Evolutionary conservation across 2,888 invertebrate genomes (phyloP).

Genomic region (Anoplius nigerrimus): DNA sequence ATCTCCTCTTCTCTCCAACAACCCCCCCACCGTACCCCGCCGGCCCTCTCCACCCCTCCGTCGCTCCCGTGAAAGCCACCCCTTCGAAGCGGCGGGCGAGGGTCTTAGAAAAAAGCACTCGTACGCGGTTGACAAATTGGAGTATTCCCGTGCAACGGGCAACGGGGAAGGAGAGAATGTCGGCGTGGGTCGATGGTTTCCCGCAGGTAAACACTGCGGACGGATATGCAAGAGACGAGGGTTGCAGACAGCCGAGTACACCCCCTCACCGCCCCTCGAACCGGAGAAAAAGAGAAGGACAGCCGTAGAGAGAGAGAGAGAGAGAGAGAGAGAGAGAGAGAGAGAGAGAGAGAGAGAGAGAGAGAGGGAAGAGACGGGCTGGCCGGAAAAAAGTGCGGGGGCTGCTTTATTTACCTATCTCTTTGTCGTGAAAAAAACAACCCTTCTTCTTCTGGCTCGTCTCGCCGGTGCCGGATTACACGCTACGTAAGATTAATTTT

Average conservation of each 20-base stretch:
- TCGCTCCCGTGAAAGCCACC: conserved; percentile 29
- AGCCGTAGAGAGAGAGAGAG: not conserved
- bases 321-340: not conserved
- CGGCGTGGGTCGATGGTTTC: conserved; percentile 50
- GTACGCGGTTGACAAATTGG: conserved; percentile 61
- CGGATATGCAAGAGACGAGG: conserved; percentile 35
- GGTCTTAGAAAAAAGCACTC: conserved; percentile 55
- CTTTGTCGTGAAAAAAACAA: conserved; percentile 18
- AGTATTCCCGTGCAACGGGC: conserved; percentile 52
- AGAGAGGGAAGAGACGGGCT: not conserved
- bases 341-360: not conserved
- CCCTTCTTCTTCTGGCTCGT: not conserved
- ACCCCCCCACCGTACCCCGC: no score
- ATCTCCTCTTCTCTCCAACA: not conserved
- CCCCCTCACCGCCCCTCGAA: not conserved
- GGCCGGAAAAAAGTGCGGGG: conserved; percentile 16
- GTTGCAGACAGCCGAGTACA: conserved; percentile 3
- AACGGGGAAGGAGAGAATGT: conserved; percentile 40
- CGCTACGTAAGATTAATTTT: conserved; percentile 32
- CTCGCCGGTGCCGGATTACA: conserved; percentile 12
- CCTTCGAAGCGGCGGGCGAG: conserved; percentile 44
- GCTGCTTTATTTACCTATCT: conserved; percentile 38
- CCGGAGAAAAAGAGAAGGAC: not conserved
- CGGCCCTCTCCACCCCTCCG: not conserved
- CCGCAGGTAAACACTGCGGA: conserved; percentile 52